Percentiles rank a stretch among this genome's conserved stretches.
Conservation (phyloP, 2,113 vertebrate species). For the Calyptommatus sinebrachiatus region DNA sequence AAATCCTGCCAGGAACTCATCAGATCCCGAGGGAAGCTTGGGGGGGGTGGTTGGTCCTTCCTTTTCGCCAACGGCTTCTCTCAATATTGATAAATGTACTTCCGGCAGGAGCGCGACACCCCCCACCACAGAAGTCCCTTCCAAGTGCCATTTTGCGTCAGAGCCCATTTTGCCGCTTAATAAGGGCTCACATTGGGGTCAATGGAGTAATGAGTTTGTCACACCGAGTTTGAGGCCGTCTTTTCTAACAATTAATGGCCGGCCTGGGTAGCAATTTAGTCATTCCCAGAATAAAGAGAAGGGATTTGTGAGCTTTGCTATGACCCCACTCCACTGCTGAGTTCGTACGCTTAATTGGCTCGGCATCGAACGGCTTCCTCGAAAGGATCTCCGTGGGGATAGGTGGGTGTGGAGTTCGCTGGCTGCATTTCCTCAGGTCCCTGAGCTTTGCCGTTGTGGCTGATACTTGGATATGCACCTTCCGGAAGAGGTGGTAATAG, state of each 20-base stretch:
- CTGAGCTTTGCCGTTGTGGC: too few relatives aligned
- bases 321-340: background rate
- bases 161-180: conserved; percentile 7
- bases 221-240: background rate
- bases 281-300: background rate
- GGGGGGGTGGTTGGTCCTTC: too few relatives aligned
- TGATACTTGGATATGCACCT: too few relatives aligned
- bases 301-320: background rate
- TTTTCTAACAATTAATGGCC: conserved; percentile 2
- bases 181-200: accelerated
- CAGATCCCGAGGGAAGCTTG: conserved; percentile 54
- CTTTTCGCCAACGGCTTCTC: conserved; percentile 47
- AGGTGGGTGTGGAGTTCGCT: background rate
- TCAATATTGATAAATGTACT: conserved; percentile 59
- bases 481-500: too few relatives aligned
- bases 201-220: background rate
- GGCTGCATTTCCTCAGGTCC: background rate
- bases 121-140: too few relatives aligned
- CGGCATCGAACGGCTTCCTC: background rate
- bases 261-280: background rate
- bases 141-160: conserved; percentile 1
- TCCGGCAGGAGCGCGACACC: conserved; percentile 45
- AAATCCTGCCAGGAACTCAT: conserved; percentile 61
- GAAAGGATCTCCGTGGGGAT: background rate
- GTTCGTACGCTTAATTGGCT: background rate